phyloP scores from a whole-genome alignment of 2,888 invertebrate genomes.

The Eristalis intricaria region DNA sequence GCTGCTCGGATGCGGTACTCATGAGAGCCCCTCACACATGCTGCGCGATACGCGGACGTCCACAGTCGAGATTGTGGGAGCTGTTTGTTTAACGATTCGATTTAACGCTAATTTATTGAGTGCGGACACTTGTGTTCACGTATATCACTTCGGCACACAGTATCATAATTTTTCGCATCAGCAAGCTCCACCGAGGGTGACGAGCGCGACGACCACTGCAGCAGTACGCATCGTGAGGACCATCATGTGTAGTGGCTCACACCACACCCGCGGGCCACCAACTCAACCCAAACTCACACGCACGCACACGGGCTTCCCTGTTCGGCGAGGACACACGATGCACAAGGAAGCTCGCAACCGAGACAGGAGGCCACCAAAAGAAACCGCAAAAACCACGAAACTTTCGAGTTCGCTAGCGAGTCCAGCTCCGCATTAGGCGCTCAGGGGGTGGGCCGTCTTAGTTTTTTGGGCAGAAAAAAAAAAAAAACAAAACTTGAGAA shows the following conservation, averaged over 20 bases:
- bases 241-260: constrained; percentile 21
- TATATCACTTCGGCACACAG: constrained; percentile 12
- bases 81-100: constrained; percentile 58
- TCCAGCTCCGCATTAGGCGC: constrained; percentile 54
- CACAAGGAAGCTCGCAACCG: not conserved
- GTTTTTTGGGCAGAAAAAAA: constrained; percentile 41
- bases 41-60: not conserved
- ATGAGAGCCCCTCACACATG: constrained; percentile 17
- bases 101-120: constrained; percentile 51
- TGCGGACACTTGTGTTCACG: constrained; percentile 38
- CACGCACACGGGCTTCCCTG: not conserved
- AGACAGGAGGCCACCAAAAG: constrained; percentile 53
- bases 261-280: not conserved
- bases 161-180: constrained; percentile 28
- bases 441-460: not conserved
- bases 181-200: constrained; percentile 12
- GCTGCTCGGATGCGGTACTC: constrained; percentile 21
- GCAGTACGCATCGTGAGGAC: constrained; percentile 25
- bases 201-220: constrained; percentile 54
- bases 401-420: not conserved
- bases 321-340: not conserved
- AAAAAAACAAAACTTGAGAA: constrained; percentile 9
- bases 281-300: not conserved
- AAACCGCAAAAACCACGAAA: not conserved
- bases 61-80: constrained; percentile 28